These are phyloP conservation scores for Drosophila lutescens DNA, from an alignment of 2,888 invertebrate species.

Conservation along the genomic window DNA sequence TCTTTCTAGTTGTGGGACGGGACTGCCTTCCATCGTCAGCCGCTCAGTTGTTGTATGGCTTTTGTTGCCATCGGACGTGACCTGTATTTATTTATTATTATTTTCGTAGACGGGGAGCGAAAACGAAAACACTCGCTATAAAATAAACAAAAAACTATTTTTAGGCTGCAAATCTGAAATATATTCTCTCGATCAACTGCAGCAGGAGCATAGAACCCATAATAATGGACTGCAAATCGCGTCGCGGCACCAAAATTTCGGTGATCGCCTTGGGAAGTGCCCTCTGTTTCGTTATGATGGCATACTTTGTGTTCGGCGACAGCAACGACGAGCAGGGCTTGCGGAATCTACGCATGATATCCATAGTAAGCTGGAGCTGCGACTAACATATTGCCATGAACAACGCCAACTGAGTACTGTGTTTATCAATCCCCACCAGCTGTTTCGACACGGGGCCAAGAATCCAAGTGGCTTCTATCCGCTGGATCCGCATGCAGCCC, in stretches of 20 bases:
- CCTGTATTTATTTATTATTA: conserved; percentile 21
- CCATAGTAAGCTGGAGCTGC: conserved; percentile 77
- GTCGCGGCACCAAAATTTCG: conserved; percentile 82
- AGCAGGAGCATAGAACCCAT: conserved; percentile 36
- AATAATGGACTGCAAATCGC: conserved; percentile 80
- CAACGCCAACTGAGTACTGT: conserved; percentile 1
- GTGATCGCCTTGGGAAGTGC: conserved; percentile 82
- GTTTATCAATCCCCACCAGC: conserved; percentile 56
- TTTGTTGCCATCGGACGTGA: conserved; percentile 58
- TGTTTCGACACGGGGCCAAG: conserved; percentile 84
- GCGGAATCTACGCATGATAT: conserved; percentile 82
- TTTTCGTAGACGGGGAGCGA: conserved; percentile 19
- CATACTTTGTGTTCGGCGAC: conserved; percentile 84
- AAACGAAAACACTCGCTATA: conserved; percentile 44
- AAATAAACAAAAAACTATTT: conserved; percentile 76
- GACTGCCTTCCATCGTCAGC: conserved; percentile 21
- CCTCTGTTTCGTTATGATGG: conserved; percentile 81
- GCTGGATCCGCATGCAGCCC: conserved; percentile 91
- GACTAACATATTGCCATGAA: background rate
- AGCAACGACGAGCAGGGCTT: conserved; percentile 82
- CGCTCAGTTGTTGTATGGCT: conserved; percentile 59
- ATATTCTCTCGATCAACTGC: conserved; percentile 60
- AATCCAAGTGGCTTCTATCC: conserved; percentile 90
- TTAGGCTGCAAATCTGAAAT: conserved; percentile 62
- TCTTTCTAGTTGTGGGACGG: conserved; percentile 17